These are phyloP conservation scores for Chelmon rostratus DNA, from an alignment of 2,797 vertebrate genomes.

Conservation along the genomic window DNA sequence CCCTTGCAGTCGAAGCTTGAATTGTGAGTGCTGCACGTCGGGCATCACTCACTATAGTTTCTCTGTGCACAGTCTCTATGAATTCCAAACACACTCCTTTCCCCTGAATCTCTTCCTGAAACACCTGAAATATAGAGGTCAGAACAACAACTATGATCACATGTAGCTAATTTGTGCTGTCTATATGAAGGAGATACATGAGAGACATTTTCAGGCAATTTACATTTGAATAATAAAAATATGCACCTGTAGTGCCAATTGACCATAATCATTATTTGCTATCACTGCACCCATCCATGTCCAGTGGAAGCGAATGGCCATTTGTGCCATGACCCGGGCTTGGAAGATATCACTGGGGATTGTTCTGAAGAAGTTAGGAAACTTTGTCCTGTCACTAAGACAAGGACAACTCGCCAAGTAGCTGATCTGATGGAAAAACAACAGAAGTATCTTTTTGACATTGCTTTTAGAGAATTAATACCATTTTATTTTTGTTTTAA, in stretches of 20 bases:
- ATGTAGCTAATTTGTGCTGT: too few relatives aligned
- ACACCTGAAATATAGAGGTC: conserved; percentile 63
- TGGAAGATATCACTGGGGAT: conserved; percentile 83
- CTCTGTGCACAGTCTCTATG: conserved; percentile 63
- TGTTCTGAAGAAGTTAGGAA: conserved; percentile 77
- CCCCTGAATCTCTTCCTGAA: conserved; percentile 71
- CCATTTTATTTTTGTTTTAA: background rate
- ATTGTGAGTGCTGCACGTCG: conserved; percentile 62
- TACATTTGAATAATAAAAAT: too few relatives aligned
- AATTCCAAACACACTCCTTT: conserved; percentile 80
- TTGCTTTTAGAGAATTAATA: background rate
- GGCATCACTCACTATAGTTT: conserved; percentile 66
- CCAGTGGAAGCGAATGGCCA: conserved; percentile 80
- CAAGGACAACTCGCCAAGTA: conserved; percentile 78
- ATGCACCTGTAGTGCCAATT: conserved; percentile 73
- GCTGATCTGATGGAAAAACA: conserved; percentile 74
- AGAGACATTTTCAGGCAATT: too few relatives aligned
- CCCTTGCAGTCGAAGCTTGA: conserved; percentile 70
- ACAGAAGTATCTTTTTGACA: background rate
- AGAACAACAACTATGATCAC: too few relatives aligned
- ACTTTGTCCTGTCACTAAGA: conserved; percentile 65
- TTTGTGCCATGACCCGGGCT: conserved; percentile 79
- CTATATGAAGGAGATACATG: background rate
- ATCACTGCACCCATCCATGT: conserved; percentile 77
- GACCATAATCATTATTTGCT: conserved; percentile 77